Conservation (phyloP, 2,888 invertebrate genomes). For the Rambutsinella grinnellia region DNA sequence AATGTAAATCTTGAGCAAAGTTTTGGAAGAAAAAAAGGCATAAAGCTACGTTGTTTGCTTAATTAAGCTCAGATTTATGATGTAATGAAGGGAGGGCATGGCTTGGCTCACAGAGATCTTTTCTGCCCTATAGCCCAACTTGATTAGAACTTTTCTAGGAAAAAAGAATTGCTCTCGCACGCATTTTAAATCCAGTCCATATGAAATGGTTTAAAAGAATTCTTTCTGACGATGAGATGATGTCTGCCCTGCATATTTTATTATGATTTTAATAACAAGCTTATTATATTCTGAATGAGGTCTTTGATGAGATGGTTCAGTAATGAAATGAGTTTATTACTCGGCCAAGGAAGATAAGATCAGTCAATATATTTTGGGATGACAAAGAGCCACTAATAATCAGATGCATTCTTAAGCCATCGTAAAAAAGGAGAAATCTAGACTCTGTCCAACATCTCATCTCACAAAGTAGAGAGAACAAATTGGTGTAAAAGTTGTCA, state of each 20-base stretch:
- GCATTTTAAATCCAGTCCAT: too few relatives aligned
- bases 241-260: background rate
- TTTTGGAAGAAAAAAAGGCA: background rate
- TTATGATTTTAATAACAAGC: background rate
- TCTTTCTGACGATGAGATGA: background rate
- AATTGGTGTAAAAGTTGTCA: background rate
- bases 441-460: too few relatives aligned
- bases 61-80: conserved; percentile 2
- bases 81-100: conserved; percentile 11
- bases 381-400: background rate
- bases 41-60: background rate
- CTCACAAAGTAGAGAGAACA: background rate
- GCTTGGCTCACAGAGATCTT: background rate
- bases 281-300: background rate
- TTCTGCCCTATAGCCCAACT: background rate
- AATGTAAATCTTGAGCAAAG: background rate
- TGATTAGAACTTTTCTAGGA: background rate
- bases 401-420: background rate
- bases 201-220: background rate
- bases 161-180: too few relatives aligned
- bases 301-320: background rate
- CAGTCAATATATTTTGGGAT: conserved; percentile 1
- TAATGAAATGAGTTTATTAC: background rate
- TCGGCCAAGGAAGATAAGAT: background rate
- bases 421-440: background rate